Conservation (phyloP, 1,140 invertebrate species). For the Drosophila carrolli region DNA sequence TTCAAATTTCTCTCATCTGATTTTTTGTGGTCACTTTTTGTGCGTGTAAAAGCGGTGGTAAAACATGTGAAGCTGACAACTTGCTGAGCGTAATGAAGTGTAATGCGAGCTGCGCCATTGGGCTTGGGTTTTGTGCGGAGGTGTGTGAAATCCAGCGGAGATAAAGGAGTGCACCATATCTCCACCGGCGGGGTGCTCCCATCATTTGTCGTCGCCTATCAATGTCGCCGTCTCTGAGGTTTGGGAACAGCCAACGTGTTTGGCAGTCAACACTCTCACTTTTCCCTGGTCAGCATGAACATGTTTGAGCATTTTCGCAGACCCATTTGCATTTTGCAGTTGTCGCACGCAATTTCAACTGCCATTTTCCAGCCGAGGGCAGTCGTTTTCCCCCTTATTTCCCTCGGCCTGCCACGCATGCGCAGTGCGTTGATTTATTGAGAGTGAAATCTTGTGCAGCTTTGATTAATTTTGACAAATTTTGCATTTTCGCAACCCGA, state of each 20-base stretch:
- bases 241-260: conserved; percentile 28
- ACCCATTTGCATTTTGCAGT: conserved; percentile 68
- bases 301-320: conserved; percentile 41
- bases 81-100: conserved; percentile 39
- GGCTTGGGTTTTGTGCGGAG: conserved; percentile 12
- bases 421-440: conserved; percentile 67
- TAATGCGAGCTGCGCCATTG: conserved; percentile 20
- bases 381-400: conserved; percentile 30
- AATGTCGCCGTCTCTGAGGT: conserved; percentile 55
- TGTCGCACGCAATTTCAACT: conserved; percentile 65
- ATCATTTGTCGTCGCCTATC: conserved; percentile 45
- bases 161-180: background rate
- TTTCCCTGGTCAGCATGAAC: conserved; percentile 40
- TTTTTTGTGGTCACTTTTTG: conserved; percentile 62
- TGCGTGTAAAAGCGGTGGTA: conserved; percentile 70
- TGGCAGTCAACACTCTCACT: conserved; percentile 65
- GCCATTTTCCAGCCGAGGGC: conserved; percentile 58
- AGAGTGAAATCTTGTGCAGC: conserved; percentile 71
- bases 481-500: conserved; percentile 37
- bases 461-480: conserved; percentile 82
- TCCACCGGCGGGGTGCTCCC: conserved; percentile 11
- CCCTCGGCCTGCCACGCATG: conserved; percentile 12
- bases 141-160: conserved; percentile 18
- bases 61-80: conserved; percentile 58
- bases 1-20: conserved; percentile 67